Percentiles rank a stretch among this genome's conserved stretches.
Evolutionary conservation across 2,113 vertebrate genomes (phyloP).

Genomic region (Noctilio leporinus): DNA sequence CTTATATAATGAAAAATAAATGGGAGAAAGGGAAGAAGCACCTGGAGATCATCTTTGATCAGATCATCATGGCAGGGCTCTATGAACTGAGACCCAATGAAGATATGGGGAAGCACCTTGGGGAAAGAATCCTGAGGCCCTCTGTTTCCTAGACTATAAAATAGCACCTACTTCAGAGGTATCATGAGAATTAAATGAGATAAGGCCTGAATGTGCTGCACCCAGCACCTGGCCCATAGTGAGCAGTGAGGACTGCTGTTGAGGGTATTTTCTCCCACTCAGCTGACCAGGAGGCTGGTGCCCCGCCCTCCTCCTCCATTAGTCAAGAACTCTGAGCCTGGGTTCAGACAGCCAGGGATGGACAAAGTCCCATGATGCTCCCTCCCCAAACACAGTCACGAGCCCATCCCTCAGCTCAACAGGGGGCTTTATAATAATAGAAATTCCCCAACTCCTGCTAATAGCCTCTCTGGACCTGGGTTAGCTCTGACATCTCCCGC

Average conservation of each 20-base stretch:
- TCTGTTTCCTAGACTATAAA: neutral
- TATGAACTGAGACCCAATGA: neutral
- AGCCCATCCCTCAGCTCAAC: neutral
- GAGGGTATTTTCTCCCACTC: neutral
- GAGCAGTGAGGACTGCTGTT: fast-evolving
- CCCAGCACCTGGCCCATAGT: neutral
- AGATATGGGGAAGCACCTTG: neutral
- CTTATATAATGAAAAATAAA: neutral
- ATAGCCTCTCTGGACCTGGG: conserved; percentile 12
- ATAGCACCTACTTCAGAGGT: neutral
- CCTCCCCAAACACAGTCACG: neutral
- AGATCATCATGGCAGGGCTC: neutral
- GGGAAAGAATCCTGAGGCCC: neutral
- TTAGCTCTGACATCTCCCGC: neutral
- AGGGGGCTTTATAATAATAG: neutral
- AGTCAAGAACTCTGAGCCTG: neutral
- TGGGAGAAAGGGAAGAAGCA: neutral
- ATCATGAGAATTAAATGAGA: neutral
- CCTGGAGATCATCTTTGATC: neutral
- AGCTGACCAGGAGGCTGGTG: neutral
- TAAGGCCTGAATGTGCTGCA: neutral
- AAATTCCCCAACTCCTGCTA: neutral
- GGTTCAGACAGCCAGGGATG: neutral
- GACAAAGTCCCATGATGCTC: fast-evolving
- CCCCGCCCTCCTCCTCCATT: neutral